These are phyloP conservation scores for Pterostichus niger DNA, from an alignment of 2,888 invertebrate species.

Conservation along the genomic window DNA sequence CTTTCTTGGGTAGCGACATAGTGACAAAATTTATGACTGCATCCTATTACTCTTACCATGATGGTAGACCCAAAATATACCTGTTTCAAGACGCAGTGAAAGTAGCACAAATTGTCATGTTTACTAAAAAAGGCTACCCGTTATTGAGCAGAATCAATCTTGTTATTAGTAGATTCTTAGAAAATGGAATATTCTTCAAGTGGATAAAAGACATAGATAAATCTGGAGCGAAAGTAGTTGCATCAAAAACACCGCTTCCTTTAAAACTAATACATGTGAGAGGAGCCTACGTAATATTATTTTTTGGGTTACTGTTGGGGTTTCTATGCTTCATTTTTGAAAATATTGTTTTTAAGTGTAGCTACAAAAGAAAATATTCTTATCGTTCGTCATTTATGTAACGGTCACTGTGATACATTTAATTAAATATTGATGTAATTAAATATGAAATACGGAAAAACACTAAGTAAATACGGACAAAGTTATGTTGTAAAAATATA, in stretches of 20 bases:
- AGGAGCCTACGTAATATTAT: constrained; percentile 1
- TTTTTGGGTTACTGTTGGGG: not conserved
- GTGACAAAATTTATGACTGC: not conserved
- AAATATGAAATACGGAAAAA: too few species aligned
- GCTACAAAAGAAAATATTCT: too few species aligned
- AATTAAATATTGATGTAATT: too few species aligned
- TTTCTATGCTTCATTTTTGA: not conserved
- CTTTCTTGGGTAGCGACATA: constrained; percentile 4
- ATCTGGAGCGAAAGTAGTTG: not conserved
- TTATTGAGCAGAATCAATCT: not conserved
- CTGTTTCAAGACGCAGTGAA: constrained; percentile 14
- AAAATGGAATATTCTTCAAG: constrained; percentile 10
- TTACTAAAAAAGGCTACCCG: not conserved
- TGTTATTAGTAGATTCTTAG: not conserved
- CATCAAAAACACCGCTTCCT: not conserved
- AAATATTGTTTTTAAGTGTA: not conserved
- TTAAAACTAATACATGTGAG: not conserved
- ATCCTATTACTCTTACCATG: not conserved
- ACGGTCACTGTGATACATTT: too few species aligned
- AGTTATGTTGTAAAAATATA: too few species aligned
- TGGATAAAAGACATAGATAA: constrained; percentile 8
- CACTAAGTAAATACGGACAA: too few species aligned
- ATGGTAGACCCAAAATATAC: constrained; percentile 11
- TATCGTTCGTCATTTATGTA: too few species aligned
- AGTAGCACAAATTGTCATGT: constrained; percentile 9